Conservation (phyloP, 2,797 vertebrate species). For the Oceanodroma leucorhoa region DNA sequence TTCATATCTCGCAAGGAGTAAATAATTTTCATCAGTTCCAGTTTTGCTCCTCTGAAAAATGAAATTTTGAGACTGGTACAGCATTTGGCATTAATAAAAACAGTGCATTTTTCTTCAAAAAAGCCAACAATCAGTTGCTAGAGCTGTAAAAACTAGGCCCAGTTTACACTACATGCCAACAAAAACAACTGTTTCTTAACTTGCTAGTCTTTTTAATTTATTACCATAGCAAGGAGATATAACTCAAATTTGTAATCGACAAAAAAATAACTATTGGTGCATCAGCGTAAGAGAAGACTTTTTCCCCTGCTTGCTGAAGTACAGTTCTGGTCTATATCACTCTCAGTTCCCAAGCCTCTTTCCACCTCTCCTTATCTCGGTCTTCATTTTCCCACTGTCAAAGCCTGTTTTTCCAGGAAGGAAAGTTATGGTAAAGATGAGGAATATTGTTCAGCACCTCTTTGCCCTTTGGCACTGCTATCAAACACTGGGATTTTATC, state of each 20-base stretch:
- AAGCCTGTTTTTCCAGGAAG: slow-evolving; percentile 73
- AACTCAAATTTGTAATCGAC: slow-evolving; percentile 49
- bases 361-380: slow-evolving; percentile 81
- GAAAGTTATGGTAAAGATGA: slow-evolving; percentile 59
- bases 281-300: slow-evolving; percentile 52
- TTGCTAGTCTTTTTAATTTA: slow-evolving; percentile 30
- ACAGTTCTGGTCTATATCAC: slow-evolving; percentile 81
- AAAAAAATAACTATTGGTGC: slow-evolving; percentile 67
- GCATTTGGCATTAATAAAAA: neutral
- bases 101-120: neutral
- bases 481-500: slow-evolving; percentile 61
- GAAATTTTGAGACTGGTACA: neutral
- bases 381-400: slow-evolving; percentile 69
- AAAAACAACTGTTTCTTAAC: slow-evolving; percentile 43
- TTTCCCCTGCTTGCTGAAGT: slow-evolving; percentile 56
- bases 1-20: neutral
- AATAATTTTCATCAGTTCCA: neutral
- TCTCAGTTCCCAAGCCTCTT: slow-evolving; percentile 83
- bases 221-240: neutral
- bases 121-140: neutral
- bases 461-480: slow-evolving; percentile 81
- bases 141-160: neutral
- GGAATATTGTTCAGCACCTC: slow-evolving; percentile 70
- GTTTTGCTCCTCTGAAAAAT: neutral
- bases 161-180: neutral